phyloP scores from a whole-genome alignment of 2,113 vertebrate genomes.

The Halichoerus grypus region DNA sequence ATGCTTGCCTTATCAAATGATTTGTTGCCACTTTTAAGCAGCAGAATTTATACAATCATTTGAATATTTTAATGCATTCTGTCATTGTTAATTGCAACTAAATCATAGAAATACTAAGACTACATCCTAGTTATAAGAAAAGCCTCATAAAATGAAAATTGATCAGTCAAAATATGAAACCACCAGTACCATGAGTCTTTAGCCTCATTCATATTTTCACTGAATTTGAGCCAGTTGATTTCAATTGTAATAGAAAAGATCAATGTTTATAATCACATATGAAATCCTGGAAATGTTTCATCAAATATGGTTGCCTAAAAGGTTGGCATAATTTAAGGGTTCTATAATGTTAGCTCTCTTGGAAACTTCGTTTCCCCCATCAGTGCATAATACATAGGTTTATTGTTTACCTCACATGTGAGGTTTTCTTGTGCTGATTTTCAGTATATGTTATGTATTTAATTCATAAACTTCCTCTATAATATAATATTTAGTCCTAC shows the following conservation, averaged over 20 bases:
- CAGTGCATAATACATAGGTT: not conserved
- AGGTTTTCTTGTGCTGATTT: slow-evolving; percentile 3
- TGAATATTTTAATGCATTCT: slow-evolving; percentile 9
- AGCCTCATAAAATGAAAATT: slow-evolving; percentile 27
- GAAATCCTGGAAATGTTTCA: not conserved
- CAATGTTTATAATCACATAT: slow-evolving; percentile 1
- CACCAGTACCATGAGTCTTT: not conserved
- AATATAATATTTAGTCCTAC: not conserved
- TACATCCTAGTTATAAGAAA: not conserved
- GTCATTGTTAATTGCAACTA: not conserved
- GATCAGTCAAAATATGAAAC: slow-evolving; percentile 17
- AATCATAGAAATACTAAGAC: not conserved
- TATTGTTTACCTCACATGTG: not conserved
- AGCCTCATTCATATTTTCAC: slow-evolving; percentile 33
- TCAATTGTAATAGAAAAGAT: slow-evolving; percentile 32
- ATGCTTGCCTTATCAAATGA: not conserved
- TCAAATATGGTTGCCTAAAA: not conserved
- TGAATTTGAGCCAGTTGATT: slow-evolving; percentile 20
- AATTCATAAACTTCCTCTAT: not conserved
- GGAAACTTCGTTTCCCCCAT: not conserved
- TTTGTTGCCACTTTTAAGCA: not conserved
- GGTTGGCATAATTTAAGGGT: not conserved
- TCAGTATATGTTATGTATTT: not conserved
- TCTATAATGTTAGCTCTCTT: not conserved
- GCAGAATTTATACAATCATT: not conserved